Evolutionary conservation across 2,113 vertebrate species (phyloP).

Genomic region (Salvelinus fontinalis): DNA sequence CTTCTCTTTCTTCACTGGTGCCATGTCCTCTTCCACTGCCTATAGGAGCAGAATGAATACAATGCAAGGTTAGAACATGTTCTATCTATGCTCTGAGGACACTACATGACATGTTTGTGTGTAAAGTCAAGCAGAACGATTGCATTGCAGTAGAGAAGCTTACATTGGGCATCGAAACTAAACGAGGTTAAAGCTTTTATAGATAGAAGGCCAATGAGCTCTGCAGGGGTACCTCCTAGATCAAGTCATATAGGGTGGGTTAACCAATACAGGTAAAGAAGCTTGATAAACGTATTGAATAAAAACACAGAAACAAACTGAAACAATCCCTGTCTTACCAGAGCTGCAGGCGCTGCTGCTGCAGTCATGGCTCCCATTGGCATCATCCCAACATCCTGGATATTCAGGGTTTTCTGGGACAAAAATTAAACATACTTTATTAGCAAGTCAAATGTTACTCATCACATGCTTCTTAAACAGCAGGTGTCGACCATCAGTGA

Average conservation of each 20-base stretch:
- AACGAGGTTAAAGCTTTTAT: background rate
- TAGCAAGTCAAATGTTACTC: too few relatives aligned
- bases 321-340: slow-evolving; percentile 68
- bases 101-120: background rate
- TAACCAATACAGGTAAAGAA: background rate
- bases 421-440: background rate
- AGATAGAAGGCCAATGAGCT: too few relatives aligned
- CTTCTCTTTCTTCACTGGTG: slow-evolving; percentile 79
- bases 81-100: background rate
- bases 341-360: slow-evolving; percentile 49
- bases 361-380: slow-evolving; percentile 71
- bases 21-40: slow-evolving; percentile 80
- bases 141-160: too few relatives aligned
- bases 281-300: background rate
- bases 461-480: too few relatives aligned
- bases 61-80: background rate
- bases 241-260: background rate
- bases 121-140: background rate
- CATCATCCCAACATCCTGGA: slow-evolving; percentile 89
- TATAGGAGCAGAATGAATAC: slow-evolving; percentile 35
- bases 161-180: too few relatives aligned
- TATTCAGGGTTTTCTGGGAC: slow-evolving; percentile 91
- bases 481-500: too few relatives aligned
- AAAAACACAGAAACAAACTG: background rate
- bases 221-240: background rate